phyloP scores from a whole-genome alignment of 2,113 vertebrate species.

The Petrocephalus zakoni region DNA sequence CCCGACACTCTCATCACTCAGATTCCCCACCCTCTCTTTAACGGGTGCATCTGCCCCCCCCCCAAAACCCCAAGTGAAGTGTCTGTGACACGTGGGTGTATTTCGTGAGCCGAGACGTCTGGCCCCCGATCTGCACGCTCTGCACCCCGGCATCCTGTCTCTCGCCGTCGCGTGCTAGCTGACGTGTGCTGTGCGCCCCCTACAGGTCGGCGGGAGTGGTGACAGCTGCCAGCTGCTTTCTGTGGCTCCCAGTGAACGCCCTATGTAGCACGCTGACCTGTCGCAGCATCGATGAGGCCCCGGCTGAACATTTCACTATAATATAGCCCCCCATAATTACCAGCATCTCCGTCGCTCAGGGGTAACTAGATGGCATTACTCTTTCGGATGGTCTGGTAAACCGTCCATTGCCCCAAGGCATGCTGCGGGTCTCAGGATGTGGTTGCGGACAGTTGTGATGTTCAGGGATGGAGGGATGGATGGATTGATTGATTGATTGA shows the following conservation, averaged over 20 bases:
- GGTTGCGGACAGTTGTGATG: background rate
- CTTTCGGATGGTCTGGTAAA: background rate
- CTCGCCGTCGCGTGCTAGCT: background rate
- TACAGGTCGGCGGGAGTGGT: background rate
- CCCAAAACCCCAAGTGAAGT: background rate
- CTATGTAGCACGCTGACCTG: background rate
- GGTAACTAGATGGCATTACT: background rate
- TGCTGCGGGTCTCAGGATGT: background rate
- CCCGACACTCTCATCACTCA: background rate
- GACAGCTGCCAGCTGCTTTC: background rate
- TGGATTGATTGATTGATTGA: background rate
- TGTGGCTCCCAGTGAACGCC: background rate
- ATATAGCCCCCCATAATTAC: background rate
- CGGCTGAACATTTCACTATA: background rate
- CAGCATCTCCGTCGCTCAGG: background rate
- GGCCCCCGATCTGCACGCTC: background rate
- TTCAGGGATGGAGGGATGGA: background rate
- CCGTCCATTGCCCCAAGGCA: background rate
- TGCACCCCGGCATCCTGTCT: background rate
- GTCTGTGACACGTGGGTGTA: background rate
- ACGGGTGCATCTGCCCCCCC: background rate
- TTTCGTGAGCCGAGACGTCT: background rate
- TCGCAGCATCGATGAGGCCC: background rate
- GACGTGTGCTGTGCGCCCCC: background rate
- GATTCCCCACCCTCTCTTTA: background rate